A percentile compares a stretch with the other conserved stretches of the same genome.
Evolutionary conservation across 1,140 invertebrate species (phyloP).

Genomic region (Ooceraea biroi): DNA sequence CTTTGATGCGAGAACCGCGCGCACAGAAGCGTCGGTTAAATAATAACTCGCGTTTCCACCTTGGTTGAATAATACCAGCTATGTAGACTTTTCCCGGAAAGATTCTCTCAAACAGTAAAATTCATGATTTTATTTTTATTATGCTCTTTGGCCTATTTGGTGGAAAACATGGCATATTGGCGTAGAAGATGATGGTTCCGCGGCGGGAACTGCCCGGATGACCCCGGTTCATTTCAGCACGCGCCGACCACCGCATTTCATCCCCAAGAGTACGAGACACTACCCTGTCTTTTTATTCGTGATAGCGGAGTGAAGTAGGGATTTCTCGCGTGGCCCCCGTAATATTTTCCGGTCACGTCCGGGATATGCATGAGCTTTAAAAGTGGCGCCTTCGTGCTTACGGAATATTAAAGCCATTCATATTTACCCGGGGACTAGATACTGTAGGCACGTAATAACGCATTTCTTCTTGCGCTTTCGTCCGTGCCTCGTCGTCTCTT

Average conservation of each 20-base stretch:
- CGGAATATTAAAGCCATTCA: slow-evolving; percentile 83
- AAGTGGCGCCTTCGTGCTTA: slow-evolving; percentile 82
- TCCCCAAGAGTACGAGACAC: background rate
- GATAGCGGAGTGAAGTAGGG: background rate
- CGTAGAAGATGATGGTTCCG: background rate
- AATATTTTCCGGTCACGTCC: slow-evolving; percentile 82
- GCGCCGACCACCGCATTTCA: slow-evolving; percentile 22
- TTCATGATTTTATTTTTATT: background rate
- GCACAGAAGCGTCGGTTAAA: background rate
- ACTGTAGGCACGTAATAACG: slow-evolving; percentile 77
- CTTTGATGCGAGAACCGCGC: background rate
- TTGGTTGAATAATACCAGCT: background rate
- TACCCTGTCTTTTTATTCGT: slow-evolving; percentile 29
- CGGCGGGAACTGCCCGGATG: background rate
- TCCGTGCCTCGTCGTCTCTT: slow-evolving; percentile 2
- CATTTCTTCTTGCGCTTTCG: slow-evolving; percentile 51
- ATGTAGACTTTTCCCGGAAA: background rate
- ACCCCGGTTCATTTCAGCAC: slow-evolving; percentile 40
- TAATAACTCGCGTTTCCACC: slow-evolving; percentile 2
- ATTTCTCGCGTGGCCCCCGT: slow-evolving; percentile 66
- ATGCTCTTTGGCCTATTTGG: background rate
- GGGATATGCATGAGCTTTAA: slow-evolving; percentile 82
- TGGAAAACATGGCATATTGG: background rate
- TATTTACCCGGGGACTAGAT: slow-evolving; percentile 79
- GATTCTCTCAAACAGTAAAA: background rate